A percentile compares a stretch with the other conserved stretches of the same genome.
These are phyloP conservation scores for Ganaspis sp. DNA, from an alignment of 1,140 invertebrate genomes.

Conservation along the genomic window DNA sequence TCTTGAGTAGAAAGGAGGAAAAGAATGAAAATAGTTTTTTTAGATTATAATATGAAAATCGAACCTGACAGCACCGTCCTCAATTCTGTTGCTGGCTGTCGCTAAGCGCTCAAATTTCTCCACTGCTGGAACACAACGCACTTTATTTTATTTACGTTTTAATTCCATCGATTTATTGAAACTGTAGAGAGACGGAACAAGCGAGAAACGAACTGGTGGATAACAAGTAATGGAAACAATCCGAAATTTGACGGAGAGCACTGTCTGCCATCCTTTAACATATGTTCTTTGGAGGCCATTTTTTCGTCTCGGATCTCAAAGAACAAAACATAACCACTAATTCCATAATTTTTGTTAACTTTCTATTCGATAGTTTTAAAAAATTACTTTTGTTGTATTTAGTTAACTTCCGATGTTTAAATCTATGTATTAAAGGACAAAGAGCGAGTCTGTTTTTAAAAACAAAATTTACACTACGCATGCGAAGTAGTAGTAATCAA, in stretches of 20 bases:
- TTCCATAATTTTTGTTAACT: neutral
- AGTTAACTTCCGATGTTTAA: neutral
- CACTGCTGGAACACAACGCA: neutral
- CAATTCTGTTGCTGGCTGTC: constrained; percentile 21
- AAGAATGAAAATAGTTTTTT: neutral
- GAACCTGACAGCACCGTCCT: constrained; percentile 30
- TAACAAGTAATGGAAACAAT: neutral
- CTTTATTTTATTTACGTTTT: neutral
- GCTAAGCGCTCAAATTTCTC: constrained; percentile 21
- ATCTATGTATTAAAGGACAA: neutral
- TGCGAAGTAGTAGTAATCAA: constrained; percentile 5
- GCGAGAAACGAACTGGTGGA: constrained; percentile 33
- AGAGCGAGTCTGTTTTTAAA: constrained; percentile 6
- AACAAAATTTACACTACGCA: constrained; percentile 10
- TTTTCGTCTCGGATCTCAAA: constrained; percentile 50
- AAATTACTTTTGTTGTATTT: neutral
- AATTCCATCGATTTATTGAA: constrained; percentile 7
- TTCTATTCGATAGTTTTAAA: neutral
- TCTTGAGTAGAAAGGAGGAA: too few species aligned
- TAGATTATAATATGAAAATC: constrained; percentile 12
- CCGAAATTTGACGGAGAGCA: constrained; percentile 37
- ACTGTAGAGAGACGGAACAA: constrained; percentile 40
- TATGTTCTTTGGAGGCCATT: constrained; percentile 73
- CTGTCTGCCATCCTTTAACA: constrained; percentile 71
- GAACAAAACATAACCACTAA: neutral